Evolutionary conservation across 2,888 invertebrate genomes (phyloP).

Genomic region (Lepeophtheirus nordmannii): DNA sequence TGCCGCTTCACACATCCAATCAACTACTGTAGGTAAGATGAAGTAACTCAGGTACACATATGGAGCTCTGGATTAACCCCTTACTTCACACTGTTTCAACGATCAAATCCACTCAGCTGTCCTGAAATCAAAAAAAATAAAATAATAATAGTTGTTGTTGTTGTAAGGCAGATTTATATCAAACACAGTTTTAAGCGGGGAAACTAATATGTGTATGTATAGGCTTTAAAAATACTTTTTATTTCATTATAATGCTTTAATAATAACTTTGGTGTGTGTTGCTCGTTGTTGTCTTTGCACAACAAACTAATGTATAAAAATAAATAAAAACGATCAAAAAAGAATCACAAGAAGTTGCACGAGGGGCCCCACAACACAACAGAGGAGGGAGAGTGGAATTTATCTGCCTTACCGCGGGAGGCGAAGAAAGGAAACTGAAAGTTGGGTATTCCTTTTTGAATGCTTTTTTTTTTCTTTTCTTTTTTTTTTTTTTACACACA

Average conservation of each 20-base stretch:
- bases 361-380: not conserved
- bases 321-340: no score
- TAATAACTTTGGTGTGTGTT: no score
- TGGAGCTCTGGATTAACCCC: not conserved
- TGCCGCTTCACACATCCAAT: no score
- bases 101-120: not conserved
- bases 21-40: not conserved
- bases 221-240: no score
- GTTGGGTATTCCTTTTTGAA: not conserved
- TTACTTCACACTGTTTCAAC: not conserved
- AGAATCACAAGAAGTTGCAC: not conserved
- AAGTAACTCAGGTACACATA: not conserved
- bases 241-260: no score
- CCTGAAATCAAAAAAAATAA: not conserved
- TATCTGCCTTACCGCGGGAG: not conserved
- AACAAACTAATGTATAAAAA: no score
- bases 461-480: no score
- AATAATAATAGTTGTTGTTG: not conserved
- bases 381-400: no score
- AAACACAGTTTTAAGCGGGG: not conserved
- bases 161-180: no score
- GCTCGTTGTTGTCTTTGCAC: no score
- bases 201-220: no score
- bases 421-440: conserved; percentile 7
- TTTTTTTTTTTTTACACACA: no score